A percentile compares a stretch with the other conserved stretches of the same genome.
Evolutionary conservation across 1,140 invertebrate genomes (phyloP).

Genomic region (Spodoptera frugiperda): DNA sequence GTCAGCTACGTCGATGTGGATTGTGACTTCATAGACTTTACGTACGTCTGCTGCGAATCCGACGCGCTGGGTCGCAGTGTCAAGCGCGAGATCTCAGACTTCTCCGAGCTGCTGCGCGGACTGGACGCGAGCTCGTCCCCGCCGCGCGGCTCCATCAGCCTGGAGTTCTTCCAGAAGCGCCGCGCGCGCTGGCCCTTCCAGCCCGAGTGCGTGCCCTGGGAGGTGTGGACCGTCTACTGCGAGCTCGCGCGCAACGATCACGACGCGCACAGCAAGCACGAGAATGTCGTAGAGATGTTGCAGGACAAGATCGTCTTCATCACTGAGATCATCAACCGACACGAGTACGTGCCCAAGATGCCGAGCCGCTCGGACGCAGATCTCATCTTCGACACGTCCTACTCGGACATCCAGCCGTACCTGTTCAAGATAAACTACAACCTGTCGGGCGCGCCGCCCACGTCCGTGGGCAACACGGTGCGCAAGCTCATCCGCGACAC

Average conservation of each 20-base stretch:
- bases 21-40: constrained; percentile 98
- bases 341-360: constrained; percentile 98
- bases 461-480: constrained; percentile 94
- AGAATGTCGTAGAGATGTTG: constrained; percentile 96
- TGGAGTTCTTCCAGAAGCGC: constrained; percentile 98
- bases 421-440: constrained; percentile 95
- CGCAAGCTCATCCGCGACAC: constrained; percentile 96
- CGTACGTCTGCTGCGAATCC: constrained; percentile 97
- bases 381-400: constrained; percentile 97
- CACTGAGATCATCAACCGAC: constrained; percentile 97
- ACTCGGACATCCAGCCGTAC: constrained; percentile 97
- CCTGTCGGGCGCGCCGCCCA: constrained; percentile 89
- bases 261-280: constrained; percentile 94
- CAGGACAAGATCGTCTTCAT: constrained; percentile 97
- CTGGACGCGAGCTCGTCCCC: constrained; percentile 89
- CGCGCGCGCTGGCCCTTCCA: constrained; percentile 95
- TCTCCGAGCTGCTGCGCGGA: constrained; percentile 93
- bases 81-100: constrained; percentile 93
- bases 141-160: constrained; percentile 92
- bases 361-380: constrained; percentile 96
- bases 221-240: constrained; percentile 97
- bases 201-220: constrained; percentile 97
- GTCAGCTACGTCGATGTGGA: constrained; percentile 98
- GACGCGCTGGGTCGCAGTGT: constrained; percentile 91
- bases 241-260: constrained; percentile 95